A percentile compares a stretch with the other conserved stretches of the same genome.
Conservation (phyloP, 2,888 invertebrate species). For the Melipona beecheii region DNA sequence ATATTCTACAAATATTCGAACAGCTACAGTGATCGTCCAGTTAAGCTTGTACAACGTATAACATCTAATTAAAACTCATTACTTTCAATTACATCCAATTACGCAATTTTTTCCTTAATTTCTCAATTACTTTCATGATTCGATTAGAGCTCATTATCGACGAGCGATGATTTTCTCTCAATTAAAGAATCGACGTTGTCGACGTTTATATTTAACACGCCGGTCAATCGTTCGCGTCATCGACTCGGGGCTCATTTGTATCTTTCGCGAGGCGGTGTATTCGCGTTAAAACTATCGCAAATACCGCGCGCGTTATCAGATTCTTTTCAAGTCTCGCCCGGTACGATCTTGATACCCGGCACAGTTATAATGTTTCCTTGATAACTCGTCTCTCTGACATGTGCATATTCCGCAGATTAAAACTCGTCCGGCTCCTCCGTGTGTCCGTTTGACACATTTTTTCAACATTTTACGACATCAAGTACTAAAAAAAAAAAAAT, state of each 20-base stretch:
- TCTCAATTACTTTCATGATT: no score
- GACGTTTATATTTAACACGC: slow-evolving; percentile 2
- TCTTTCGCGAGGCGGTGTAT: neutral
- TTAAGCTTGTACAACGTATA: no score
- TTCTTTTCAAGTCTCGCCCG: slow-evolving; percentile 17
- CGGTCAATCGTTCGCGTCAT: slow-evolving; percentile 23
- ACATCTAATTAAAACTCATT: no score
- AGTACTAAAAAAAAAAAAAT: no score
- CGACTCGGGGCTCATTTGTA: slow-evolving; percentile 13
- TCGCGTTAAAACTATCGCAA: slow-evolving; percentile 31
- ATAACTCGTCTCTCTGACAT: slow-evolving; percentile 29
- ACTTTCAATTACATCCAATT: no score
- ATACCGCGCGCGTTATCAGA: slow-evolving; percentile 35
- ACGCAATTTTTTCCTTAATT: no score
- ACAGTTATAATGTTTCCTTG: slow-evolving; percentile 29
- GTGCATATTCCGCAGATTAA: slow-evolving; percentile 48
- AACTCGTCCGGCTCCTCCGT: no score
- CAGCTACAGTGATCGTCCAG: no score
- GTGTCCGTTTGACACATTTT: no score
- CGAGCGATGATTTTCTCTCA: slow-evolving; percentile 1
- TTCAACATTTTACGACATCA: no score
- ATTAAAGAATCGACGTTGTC: slow-evolving; percentile 19
- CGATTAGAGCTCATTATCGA: no score
- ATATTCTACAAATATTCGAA: no score
- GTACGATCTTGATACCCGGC: slow-evolving; percentile 33